phyloP scores from a whole-genome alignment of 2,888 invertebrate species.

The Leucoma salicis region DNA sequence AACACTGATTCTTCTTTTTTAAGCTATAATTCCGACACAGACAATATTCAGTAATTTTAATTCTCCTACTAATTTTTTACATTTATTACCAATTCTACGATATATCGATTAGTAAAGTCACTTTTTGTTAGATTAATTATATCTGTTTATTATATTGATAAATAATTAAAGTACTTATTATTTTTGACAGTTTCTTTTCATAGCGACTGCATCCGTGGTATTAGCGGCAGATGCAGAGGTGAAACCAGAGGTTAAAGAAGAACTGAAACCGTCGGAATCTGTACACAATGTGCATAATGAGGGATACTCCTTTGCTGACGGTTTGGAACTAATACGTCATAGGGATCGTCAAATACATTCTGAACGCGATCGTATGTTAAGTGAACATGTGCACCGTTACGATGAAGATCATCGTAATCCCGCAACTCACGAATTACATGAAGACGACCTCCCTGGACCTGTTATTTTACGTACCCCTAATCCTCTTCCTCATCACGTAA shows the following conservation, averaged over 20 bases:
- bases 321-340: constrained; percentile 29
- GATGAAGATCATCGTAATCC: constrained; percentile 4
- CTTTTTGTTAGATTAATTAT: not conserved
- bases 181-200: constrained; percentile 31
- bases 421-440: constrained; percentile 13
- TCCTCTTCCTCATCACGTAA: constrained; percentile 33
- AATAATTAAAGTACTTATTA: not conserved
- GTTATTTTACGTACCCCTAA: constrained; percentile 35
- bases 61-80: no score
- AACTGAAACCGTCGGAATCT: constrained; percentile 20
- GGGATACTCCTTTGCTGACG: constrained; percentile 20
- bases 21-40: no score
- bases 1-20: no score
- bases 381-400: not conserved
- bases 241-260: constrained; percentile 1
- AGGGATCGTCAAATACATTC: constrained; percentile 16
- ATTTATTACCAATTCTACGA: no score
- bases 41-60: no score
- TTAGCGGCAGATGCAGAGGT: constrained; percentile 14
- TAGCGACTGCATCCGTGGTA: constrained; percentile 22
- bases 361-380: not conserved
- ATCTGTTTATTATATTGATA: not conserved
- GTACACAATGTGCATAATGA: constrained; percentile 3
- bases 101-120: no score
- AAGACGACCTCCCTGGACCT: constrained; percentile 29